Percentiles rank a stretch among this genome's conserved stretches.
Evolutionary conservation across 1,140 invertebrate species (phyloP).

Genomic region (Saccostrea cuccullata): DNA sequence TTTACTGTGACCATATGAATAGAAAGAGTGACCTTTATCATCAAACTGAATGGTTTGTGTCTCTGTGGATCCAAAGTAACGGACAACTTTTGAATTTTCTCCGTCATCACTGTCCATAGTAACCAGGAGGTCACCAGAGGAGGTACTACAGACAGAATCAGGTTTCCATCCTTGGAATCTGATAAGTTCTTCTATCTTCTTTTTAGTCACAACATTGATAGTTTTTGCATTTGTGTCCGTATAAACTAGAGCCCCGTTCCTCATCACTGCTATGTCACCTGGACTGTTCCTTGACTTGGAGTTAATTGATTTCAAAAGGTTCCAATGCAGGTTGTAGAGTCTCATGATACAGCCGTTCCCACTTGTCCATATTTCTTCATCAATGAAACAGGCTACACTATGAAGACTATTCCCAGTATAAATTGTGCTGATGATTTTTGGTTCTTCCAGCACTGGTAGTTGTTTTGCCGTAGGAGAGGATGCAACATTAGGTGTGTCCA

Average conservation of each 20-base stretch:
- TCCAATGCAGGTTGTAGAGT: neutral
- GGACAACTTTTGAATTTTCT: neutral
- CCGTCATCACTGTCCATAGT: neutral
- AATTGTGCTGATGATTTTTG: neutral
- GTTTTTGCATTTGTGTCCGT: neutral
- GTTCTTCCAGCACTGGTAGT: neutral
- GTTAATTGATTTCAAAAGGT: neutral
- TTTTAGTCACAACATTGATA: neutral
- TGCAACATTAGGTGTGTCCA: neutral
- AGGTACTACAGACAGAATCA: neutral
- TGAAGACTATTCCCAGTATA: neutral
- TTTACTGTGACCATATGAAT: neutral
- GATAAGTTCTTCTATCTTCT: neutral
- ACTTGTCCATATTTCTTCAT: neutral
- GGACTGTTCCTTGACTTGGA: neutral
- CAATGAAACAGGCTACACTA: neutral
- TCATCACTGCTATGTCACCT: neutral
- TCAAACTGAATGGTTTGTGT: neutral
- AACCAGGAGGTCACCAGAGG: neutral
- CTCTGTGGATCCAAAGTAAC: neutral
- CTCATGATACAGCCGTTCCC: neutral
- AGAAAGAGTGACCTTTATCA: neutral
- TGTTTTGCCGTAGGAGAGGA: neutral
- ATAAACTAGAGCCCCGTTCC: neutral
- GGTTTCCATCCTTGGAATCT: neutral